A percentile compares a stretch with the other conserved stretches of the same genome.
These are phyloP conservation scores for Pteronotus mesoamericanus DNA, from an alignment of 2,797 vertebrate genomes.

Conservation along the genomic window DNA sequence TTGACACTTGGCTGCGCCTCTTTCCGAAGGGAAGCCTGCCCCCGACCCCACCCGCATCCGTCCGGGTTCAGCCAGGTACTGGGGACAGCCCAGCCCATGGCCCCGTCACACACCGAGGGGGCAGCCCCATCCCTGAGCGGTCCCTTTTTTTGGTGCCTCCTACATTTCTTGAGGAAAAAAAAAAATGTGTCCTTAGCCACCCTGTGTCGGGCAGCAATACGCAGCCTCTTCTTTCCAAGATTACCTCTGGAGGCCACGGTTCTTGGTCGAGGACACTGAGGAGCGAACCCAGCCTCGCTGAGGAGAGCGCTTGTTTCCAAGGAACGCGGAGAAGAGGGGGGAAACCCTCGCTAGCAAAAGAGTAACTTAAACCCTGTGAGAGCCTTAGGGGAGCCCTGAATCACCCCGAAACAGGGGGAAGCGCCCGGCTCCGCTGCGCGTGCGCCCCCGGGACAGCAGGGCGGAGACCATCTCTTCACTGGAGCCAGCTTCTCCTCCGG, in stretches of 20 bases:
- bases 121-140: background rate
- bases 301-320: slow-evolving; percentile 51
- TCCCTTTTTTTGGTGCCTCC: slow-evolving; percentile 70
- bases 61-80: slow-evolving; percentile 13
- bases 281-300: slow-evolving; percentile 15
- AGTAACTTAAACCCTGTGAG: slow-evolving; percentile 42
- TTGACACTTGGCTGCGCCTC: background rate
- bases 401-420: background rate
- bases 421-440: background rate
- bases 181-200: slow-evolving; percentile 45
- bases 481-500: slow-evolving; percentile 35
- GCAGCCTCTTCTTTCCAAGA: slow-evolving; percentile 54
- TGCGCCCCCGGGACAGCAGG: slow-evolving; percentile 36
- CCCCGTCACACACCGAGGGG: background rate
- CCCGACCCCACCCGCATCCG: background rate
- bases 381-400: slow-evolving; percentile 46
- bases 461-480: background rate
- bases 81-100: background rate
- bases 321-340: background rate
- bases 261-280: slow-evolving; percentile 73
- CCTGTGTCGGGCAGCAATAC: slow-evolving; percentile 47
- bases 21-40: background rate
- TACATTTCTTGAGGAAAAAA: slow-evolving; percentile 65
- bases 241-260: slow-evolving; percentile 49
- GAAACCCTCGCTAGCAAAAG: background rate